A percentile compares a stretch with the other conserved stretches of the same genome.
phyloP scores from a whole-genome alignment of 2,113 vertebrate species.

The Ptyas mucosa region DNA sequence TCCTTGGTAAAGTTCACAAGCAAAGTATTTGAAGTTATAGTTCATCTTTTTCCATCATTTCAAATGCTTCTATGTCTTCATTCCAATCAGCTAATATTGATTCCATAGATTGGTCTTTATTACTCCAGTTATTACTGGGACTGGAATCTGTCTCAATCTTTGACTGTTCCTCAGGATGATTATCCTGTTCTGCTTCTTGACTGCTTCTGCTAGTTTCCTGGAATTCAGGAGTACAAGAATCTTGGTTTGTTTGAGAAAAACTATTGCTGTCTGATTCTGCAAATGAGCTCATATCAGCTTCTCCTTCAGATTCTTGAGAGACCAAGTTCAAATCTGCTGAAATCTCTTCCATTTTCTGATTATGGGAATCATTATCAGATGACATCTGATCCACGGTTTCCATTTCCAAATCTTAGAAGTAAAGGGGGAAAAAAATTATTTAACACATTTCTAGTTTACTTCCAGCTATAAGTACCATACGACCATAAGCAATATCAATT shows the following conservation, averaged over 20 bases:
- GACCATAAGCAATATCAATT: background rate
- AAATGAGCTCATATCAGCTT: slow-evolving; percentile 31
- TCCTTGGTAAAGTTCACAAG: slow-evolving; percentile 62
- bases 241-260: slow-evolving; percentile 39
- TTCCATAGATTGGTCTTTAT: slow-evolving; percentile 80
- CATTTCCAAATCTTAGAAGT: slow-evolving; percentile 69
- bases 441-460: background rate
- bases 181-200: slow-evolving; percentile 61
- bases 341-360: slow-evolving; percentile 51
- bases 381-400: slow-evolving; percentile 69
- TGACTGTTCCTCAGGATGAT: slow-evolving; percentile 67
- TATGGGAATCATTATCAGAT: slow-evolving; percentile 69
- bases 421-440: slow-evolving; percentile 4
- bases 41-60: slow-evolving; percentile 98
- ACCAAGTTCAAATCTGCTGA: slow-evolving; percentile 52
- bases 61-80: slow-evolving; percentile 97
- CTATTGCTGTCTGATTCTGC: slow-evolving; percentile 12
- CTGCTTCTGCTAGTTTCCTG: slow-evolving; percentile 22
- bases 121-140: slow-evolving; percentile 67
- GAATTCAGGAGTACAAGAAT: slow-evolving; percentile 24
- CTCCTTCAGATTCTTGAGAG: slow-evolving; percentile 45
- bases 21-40: slow-evolving; percentile 81
- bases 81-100: slow-evolving; percentile 94
- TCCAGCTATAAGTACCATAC: slow-evolving; percentile 1
- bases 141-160: slow-evolving; percentile 61